Conservation (phyloP, 2,888 invertebrate species). For the Rhimphoctona megacephalus region DNA sequence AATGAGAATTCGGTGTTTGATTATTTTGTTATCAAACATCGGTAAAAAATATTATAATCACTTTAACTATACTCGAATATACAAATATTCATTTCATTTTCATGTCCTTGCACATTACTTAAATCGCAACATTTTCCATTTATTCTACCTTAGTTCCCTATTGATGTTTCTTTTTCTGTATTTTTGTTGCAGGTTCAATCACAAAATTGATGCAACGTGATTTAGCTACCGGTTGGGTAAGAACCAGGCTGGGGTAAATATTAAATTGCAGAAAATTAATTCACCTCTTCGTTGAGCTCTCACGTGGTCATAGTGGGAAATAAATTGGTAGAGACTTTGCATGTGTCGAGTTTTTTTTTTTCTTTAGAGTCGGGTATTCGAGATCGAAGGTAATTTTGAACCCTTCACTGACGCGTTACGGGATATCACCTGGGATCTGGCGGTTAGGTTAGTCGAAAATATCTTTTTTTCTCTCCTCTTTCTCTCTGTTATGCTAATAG, state of each 20-base stretch:
- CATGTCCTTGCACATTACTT: neutral
- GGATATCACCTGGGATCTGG: slow-evolving; percentile 62
- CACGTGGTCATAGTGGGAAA: neutral
- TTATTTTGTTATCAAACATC: neutral
- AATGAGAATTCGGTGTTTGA: neutral
- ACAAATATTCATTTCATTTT: neutral
- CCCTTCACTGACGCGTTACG: slow-evolving; percentile 54
- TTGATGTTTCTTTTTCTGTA: slow-evolving; percentile 14
- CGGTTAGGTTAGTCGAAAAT: slow-evolving; percentile 44
- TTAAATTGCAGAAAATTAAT: slow-evolving; percentile 36
- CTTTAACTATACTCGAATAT: neutral
- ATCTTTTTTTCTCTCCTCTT: slow-evolving; percentile 36
- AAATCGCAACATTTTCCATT: neutral
- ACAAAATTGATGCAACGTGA: neutral
- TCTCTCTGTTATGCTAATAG: slow-evolving; percentile 62
- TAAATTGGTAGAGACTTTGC: slow-evolving; percentile 24
- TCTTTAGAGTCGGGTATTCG: slow-evolving; percentile 14
- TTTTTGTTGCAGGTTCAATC: slow-evolving; percentile 58
- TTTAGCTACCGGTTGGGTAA: slow-evolving; percentile 51
- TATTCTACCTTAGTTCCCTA: neutral
- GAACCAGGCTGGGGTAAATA: slow-evolving; percentile 58
- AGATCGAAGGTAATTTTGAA: slow-evolving; percentile 51
- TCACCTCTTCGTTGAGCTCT: neutral
- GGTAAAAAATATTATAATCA: neutral
- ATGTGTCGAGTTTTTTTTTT: neutral